phyloP scores from a whole-genome alignment of 2,888 invertebrate species.

The Terebella lapidaria region DNA sequence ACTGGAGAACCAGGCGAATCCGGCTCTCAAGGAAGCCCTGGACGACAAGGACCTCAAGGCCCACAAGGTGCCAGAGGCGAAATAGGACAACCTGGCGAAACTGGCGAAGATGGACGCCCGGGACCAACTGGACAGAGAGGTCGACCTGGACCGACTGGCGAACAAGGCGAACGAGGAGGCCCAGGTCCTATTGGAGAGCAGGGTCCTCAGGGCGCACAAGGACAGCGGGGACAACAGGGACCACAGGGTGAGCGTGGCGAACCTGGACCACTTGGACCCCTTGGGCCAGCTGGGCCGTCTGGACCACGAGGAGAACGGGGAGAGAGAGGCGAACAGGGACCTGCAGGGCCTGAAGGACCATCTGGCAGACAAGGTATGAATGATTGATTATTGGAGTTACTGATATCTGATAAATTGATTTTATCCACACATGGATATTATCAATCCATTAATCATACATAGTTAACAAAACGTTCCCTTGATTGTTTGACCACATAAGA shows the following conservation, averaged over 20 bases:
- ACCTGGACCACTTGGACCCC: not conserved
- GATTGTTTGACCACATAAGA: no score
- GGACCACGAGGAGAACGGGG: slow-evolving; percentile 7
- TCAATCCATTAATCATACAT: no score
- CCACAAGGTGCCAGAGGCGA: not conserved
- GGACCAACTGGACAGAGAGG: slow-evolving; percentile 3
- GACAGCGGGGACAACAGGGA: slow-evolving; percentile 1
- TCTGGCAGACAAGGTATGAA: not conserved
- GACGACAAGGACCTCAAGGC: slow-evolving; percentile 1
- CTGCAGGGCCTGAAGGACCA: not conserved
- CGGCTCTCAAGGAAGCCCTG: slow-evolving; percentile 8
- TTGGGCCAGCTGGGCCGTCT: not conserved
- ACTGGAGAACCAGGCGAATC: slow-evolving; percentile 5
- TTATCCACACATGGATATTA: no score
- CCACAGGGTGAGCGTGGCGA: not conserved
- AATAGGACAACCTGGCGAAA: slow-evolving; percentile 5
- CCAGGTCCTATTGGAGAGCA: not conserved
- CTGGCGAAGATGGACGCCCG: not conserved
- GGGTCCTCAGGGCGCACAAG: slow-evolving; percentile 6
- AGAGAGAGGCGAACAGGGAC: not conserved
- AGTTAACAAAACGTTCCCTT: no score
- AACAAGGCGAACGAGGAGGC: not conserved
- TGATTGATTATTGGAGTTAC: not conserved
- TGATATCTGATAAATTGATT: no score
- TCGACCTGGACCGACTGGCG: not conserved